Conservation (phyloP, 2,797 vertebrate genomes). For the Epinephelus coioides region DNA sequence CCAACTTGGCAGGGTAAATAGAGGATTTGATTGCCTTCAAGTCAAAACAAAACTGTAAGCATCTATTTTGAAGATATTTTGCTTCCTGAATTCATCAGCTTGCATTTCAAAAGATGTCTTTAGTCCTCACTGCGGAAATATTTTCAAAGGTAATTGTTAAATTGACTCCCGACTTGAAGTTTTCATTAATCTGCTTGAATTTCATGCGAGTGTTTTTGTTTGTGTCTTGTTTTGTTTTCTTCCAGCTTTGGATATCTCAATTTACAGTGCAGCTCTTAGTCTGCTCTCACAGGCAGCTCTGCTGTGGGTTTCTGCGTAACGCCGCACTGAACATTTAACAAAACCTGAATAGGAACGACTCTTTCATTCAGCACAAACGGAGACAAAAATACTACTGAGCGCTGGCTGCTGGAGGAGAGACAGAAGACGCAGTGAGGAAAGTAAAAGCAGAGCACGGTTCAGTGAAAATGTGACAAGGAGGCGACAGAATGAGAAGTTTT, state of each 20-base stretch:
- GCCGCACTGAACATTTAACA: conserved; percentile 34
- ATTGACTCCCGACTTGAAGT: conserved; percentile 5
- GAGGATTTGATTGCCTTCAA: conserved; percentile 35
- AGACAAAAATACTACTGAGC: conserved; percentile 50
- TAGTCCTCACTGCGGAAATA: not conserved
- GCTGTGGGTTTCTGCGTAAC: not conserved
- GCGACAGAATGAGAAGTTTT: conserved; percentile 35
- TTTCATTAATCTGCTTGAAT: conserved; percentile 42
- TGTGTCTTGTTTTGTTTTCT: not conserved
- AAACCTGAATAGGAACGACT: conserved; percentile 24
- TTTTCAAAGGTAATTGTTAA: conserved; percentile 26
- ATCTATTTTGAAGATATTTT: not conserved
- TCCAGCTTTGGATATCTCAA: conserved; percentile 21
- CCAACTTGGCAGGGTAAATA: conserved; percentile 45
- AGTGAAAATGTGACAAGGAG: conserved; percentile 25
- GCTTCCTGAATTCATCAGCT: conserved; percentile 10
- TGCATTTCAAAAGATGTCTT: conserved; percentile 4
- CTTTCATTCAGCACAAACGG: conserved; percentile 30
- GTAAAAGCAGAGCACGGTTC: conserved; percentile 34
- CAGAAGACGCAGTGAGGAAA: not conserved
- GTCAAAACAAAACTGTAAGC: conserved; percentile 19
- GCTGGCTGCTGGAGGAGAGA: conserved; percentile 23
- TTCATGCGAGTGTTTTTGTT: not conserved
- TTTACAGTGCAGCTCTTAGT: conserved; percentile 4
- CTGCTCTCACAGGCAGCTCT: conserved; percentile 11